Conservation (phyloP, 2,113 vertebrate genomes). For the Tinamus guttatus region DNA sequence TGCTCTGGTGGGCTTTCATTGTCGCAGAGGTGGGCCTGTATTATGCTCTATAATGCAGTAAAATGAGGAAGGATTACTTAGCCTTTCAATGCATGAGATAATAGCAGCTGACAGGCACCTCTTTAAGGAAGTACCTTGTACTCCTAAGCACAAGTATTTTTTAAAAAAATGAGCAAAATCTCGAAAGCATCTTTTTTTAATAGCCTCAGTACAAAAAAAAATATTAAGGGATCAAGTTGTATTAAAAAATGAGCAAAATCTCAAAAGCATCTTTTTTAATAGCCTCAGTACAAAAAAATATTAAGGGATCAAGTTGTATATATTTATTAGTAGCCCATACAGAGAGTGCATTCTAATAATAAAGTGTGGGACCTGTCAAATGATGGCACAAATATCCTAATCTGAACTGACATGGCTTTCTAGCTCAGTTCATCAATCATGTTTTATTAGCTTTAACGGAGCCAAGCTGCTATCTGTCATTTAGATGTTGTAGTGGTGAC, state of each 20-base stretch:
- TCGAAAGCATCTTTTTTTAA: background rate
- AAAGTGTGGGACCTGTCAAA: conserved; percentile 82
- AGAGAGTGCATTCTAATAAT: conserved; percentile 77
- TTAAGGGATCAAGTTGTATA: conserved; percentile 57
- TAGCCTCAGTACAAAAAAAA: conserved; percentile 62
- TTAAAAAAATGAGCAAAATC: background rate
- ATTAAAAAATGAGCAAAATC: conserved; percentile 21
- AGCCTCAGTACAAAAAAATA: conserved; percentile 61
- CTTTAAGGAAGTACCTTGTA: conserved; percentile 34
- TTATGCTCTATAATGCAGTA: conserved; percentile 50
- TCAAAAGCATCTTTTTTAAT: background rate
- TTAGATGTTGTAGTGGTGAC: conserved; percentile 61
- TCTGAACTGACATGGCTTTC: conserved; percentile 81
- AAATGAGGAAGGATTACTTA: conserved; percentile 59
- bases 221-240: conserved; percentile 42
- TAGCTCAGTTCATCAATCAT: conserved; percentile 81
- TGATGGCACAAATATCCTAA: conserved; percentile 75
- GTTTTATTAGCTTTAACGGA: conserved; percentile 74
- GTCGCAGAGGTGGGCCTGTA: conserved; percentile 15
- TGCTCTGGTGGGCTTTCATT: conserved; percentile 59
- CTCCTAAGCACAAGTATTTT: conserved; percentile 23
- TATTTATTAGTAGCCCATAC: conserved; percentile 76
- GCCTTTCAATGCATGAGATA: conserved; percentile 57
- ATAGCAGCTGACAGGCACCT: conserved; percentile 50
- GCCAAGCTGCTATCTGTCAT: conserved; percentile 69